Conservation (phyloP, 2,113 vertebrate genomes). For the Neopipo cinnamomea region DNA sequence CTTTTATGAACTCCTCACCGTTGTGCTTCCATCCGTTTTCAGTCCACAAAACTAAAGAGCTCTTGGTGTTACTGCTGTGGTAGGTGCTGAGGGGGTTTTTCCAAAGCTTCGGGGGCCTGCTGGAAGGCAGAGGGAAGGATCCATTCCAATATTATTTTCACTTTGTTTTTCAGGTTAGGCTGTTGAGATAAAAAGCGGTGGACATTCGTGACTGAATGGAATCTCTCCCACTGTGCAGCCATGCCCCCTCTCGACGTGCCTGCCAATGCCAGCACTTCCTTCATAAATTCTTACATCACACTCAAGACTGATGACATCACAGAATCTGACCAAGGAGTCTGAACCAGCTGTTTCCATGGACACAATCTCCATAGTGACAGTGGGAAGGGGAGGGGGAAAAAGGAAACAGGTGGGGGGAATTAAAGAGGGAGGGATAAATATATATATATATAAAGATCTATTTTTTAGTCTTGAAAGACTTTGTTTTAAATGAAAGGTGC, state of each 20-base stretch:
- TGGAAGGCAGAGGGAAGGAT: not conserved
- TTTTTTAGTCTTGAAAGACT: constrained; percentile 86
- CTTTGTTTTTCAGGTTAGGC: constrained; percentile 77
- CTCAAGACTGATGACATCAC: constrained; percentile 72
- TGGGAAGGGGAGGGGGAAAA: constrained; percentile 72
- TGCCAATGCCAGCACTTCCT: constrained; percentile 79
- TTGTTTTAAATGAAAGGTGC: constrained; percentile 85
- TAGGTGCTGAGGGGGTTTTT: not conserved
- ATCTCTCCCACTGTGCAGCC: constrained; percentile 72
- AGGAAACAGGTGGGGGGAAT: constrained; percentile 72
- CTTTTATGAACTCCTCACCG: accelerated
- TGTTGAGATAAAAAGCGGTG: constrained; percentile 79
- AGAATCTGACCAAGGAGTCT: constrained; percentile 76
- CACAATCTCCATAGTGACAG: constrained; percentile 82
- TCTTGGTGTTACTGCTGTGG: not conserved
- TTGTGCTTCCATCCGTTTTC: not conserved
- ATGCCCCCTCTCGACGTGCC: constrained; percentile 69
- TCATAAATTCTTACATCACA: constrained; percentile 77
- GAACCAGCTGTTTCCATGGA: constrained; percentile 84
- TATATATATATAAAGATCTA: constrained; percentile 84
- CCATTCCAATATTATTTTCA: not conserved
- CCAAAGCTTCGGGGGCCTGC: not conserved
- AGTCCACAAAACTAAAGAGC: not conserved
- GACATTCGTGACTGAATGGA: constrained; percentile 69
- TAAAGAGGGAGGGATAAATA: constrained; percentile 78